phyloP scores from a whole-genome alignment of 2,888 invertebrate species.

The Strigamia transsilvanica region DNA sequence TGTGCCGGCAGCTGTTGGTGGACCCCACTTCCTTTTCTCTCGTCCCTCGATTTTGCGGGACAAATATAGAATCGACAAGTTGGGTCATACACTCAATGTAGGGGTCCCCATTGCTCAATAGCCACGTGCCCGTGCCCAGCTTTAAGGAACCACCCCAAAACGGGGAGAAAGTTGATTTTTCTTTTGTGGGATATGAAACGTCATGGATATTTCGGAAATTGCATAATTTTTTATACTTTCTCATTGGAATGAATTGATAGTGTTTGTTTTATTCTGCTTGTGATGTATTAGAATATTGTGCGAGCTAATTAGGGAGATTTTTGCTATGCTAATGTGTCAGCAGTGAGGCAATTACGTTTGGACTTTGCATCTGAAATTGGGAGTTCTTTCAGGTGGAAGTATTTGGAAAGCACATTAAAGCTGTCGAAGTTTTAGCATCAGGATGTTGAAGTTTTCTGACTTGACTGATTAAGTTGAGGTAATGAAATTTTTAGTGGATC shows the following conservation, averaged over 20 bases:
- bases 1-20: constrained; percentile 38
- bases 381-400: constrained; percentile 8
- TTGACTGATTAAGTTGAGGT: not conserved
- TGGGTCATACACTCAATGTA: not conserved
- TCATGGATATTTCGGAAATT: too few relatives aligned
- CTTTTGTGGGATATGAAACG: too few relatives aligned
- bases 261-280: not conserved
- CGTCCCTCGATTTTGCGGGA: not conserved
- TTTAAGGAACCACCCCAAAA: not conserved
- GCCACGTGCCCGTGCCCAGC: not conserved
- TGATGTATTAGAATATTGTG: constrained; percentile 1
- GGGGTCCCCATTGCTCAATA: not conserved
- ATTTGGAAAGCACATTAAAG: constrained; percentile 4
- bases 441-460: not conserved
- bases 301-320: constrained; percentile 23
- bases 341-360: constrained; percentile 27
- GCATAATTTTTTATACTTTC: too few relatives aligned
- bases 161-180: not conserved
- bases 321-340: constrained; percentile 13
- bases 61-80: constrained; percentile 12
- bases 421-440: not conserved
- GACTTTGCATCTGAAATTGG: constrained; percentile 20
- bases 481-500: not conserved
- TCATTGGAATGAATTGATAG: too few relatives aligned
- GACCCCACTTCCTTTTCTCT: constrained; percentile 18